These are phyloP conservation scores for Drosophila recens DNA, from an alignment of 2,888 invertebrate species.

Conservation along the genomic window DNA sequence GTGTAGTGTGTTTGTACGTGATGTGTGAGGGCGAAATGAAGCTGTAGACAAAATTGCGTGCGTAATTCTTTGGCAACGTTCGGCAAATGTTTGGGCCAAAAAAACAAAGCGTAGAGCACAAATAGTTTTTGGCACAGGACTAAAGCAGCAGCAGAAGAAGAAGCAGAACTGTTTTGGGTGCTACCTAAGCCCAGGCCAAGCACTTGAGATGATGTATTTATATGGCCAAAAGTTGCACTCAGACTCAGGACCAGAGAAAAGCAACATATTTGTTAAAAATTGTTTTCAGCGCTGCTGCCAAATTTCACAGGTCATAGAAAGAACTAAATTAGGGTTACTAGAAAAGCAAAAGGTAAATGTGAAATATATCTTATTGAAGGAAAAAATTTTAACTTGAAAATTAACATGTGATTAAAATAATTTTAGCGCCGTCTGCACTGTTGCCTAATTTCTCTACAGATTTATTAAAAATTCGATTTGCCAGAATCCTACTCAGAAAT, in stretches of 20 bases:
- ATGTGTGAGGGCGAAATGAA: slow-evolving; percentile 66
- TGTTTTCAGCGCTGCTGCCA: slow-evolving; percentile 36
- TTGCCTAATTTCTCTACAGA: neutral
- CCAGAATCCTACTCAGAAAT: slow-evolving; percentile 10
- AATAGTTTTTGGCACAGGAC: slow-evolving; percentile 44
- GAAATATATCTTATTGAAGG: neutral
- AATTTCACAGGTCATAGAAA: slow-evolving; percentile 37
- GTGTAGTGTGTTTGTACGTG: slow-evolving; percentile 4
- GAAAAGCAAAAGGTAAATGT: too few species aligned
- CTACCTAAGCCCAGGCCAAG: slow-evolving; percentile 41
- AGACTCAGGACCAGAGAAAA: slow-evolving; percentile 11
- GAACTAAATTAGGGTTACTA: neutral
- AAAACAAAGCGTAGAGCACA: slow-evolving; percentile 34
- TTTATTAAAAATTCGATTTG: slow-evolving; percentile 13
- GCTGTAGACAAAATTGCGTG: slow-evolving; percentile 77
- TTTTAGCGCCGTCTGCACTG: neutral
- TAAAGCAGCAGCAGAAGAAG: neutral
- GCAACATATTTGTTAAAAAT: slow-evolving; percentile 13
- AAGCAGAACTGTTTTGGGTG: slow-evolving; percentile 8
- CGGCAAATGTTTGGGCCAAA: slow-evolving; percentile 58
- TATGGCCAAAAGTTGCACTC: slow-evolving; percentile 46
- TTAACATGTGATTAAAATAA: too few species aligned
- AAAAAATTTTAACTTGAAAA: too few species aligned
- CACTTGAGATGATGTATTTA: slow-evolving; percentile 46
- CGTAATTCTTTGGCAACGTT: slow-evolving; percentile 63